These are phyloP conservation scores for Leptoclinus maculatus DNA, from an alignment of 2,797 vertebrate genomes.

Conservation along the genomic window DNA sequence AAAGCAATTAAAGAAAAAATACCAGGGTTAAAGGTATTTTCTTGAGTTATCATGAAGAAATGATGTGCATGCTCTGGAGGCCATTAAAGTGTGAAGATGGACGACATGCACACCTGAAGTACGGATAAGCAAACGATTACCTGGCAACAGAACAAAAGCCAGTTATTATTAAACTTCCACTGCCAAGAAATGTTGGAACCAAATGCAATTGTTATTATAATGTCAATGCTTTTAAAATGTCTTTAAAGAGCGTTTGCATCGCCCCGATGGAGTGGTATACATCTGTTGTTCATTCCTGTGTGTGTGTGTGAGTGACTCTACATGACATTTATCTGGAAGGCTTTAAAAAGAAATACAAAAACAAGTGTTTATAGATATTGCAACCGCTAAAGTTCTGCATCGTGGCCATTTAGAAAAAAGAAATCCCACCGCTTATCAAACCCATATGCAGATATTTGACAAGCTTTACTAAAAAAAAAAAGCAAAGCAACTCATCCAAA, in stretches of 20 bases:
- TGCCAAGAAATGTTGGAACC: background rate
- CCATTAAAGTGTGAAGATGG: conserved; percentile 50
- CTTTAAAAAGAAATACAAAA: conserved; percentile 6
- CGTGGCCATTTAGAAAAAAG: background rate
- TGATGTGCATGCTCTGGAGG: conserved; percentile 10
- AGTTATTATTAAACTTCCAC: conserved; percentile 15
- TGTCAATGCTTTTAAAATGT: conserved; percentile 21
- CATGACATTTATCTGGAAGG: conserved; percentile 24
- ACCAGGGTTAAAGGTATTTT: background rate
- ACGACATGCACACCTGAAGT: conserved; percentile 25
- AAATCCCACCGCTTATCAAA: conserved; percentile 6
- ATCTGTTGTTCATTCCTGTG: background rate
- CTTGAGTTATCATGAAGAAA: conserved; percentile 1
- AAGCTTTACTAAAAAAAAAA: conserved; percentile 22
- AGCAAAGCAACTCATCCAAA: conserved; percentile 25
- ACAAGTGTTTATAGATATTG: conserved; percentile 11
- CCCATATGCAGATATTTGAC: conserved; percentile 18
- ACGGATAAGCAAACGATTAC: conserved; percentile 29
- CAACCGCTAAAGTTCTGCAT: conserved; percentile 11
- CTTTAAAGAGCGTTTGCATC: background rate
- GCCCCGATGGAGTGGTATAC: background rate
- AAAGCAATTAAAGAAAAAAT: conserved; percentile 22
- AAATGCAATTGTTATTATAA: conserved; percentile 32
- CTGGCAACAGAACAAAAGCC: conserved; percentile 46
- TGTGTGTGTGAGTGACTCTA: background rate